Conservation (phyloP, 2,113 vertebrate species). For the Gallinago media region DNA sequence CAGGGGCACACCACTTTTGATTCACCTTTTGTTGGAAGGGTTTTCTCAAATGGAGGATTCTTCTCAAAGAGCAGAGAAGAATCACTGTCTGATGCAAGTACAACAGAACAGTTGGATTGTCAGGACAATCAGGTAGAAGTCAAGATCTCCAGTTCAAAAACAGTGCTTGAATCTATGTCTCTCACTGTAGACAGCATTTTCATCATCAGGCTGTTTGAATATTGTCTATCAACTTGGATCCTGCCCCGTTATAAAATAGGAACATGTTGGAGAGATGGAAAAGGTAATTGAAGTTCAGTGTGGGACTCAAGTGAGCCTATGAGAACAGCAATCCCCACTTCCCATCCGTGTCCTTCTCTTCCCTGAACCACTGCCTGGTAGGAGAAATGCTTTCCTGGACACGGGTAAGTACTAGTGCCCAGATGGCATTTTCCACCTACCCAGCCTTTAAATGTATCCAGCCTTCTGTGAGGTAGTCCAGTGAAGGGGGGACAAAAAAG, state of each 20-base stretch:
- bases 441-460: background rate
- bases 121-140: background rate
- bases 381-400: background rate
- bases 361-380: background rate
- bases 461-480: background rate
- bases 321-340: background rate
- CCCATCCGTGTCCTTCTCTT: background rate
- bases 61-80: background rate
- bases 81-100: background rate
- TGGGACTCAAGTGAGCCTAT: background rate
- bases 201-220: background rate
- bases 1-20: background rate
- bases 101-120: background rate
- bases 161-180: background rate
- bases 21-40: background rate
- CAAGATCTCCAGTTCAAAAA: background rate
- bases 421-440: background rate
- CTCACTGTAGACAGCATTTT: background rate
- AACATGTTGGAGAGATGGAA: background rate
- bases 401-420: rapidly evolving
- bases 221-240: background rate
- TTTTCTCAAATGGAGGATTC: background rate
- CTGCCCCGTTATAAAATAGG: background rate
- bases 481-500: rapidly evolving
- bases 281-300: background rate